A percentile compares a stretch with the other conserved stretches of the same genome.
These are phyloP conservation scores for Copidosoma aretas DNA, from an alignment of 2,888 invertebrate genomes.

Conservation along the genomic window DNA sequence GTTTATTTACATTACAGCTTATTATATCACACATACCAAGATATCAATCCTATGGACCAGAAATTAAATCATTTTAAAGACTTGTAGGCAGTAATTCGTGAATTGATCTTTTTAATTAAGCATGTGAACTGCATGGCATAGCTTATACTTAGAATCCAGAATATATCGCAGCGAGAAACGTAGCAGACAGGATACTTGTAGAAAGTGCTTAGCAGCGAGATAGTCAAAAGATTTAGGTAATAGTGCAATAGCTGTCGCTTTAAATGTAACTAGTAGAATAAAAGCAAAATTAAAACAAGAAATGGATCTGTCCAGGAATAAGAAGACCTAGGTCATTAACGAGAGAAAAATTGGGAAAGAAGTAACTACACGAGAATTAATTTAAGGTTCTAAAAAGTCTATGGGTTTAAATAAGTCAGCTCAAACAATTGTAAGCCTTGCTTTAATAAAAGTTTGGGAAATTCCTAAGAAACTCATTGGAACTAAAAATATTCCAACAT, in stretches of 20 bases:
- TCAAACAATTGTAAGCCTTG: not conserved
- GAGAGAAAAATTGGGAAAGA: not conserved
- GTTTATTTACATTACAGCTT: too few relatives aligned
- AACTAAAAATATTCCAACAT: constrained; percentile 21
- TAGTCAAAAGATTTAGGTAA: not conserved
- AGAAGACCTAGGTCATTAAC: not conserved
- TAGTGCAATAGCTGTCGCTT: not conserved
- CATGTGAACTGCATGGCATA: too few relatives aligned
- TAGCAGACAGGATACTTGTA: not conserved
- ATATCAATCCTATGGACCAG: too few relatives aligned
- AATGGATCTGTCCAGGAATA: not conserved
- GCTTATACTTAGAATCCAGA: too few relatives aligned
- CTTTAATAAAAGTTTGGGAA: not conserved
- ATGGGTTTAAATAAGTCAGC: not conserved
- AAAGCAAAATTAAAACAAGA: not conserved
- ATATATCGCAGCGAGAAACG: too few relatives aligned
- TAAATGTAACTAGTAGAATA: not conserved
- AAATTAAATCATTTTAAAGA: too few relatives aligned
- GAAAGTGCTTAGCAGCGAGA: not conserved
- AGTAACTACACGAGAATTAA: not conserved
- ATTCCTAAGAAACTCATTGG: constrained; percentile 29
- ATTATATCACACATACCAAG: too few relatives aligned
- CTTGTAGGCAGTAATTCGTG: constrained; percentile 44
- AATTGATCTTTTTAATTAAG: constrained; percentile 47
- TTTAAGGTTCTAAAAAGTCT: not conserved